phyloP scores from a whole-genome alignment of 2,888 invertebrate species.

The Ptychoptera albimana region DNA sequence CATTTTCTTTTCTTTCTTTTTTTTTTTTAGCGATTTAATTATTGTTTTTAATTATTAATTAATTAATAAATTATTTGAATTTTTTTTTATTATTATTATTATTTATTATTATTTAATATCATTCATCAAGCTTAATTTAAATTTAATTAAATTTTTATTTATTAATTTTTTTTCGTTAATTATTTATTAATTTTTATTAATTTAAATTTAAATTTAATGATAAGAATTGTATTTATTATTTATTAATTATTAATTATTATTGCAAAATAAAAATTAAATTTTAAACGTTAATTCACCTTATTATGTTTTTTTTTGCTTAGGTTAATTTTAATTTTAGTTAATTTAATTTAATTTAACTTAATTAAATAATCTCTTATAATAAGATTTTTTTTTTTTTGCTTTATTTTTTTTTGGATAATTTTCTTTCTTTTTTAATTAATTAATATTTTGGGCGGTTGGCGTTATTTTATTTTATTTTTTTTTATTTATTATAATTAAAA shows the following conservation, averaged over 20 bases:
- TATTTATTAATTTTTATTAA: constrained; percentile 13
- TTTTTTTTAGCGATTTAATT: not conserved
- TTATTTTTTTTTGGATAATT: not conserved
- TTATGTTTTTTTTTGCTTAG: constrained; percentile 15
- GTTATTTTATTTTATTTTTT: too few relatives aligned
- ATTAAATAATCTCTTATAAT: too few relatives aligned
- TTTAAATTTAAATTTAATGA: constrained; percentile 12
- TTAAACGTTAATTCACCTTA: constrained; percentile 14
- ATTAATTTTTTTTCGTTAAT: constrained; percentile 14
- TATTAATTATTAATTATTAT: constrained; percentile 9
- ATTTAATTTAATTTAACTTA: constrained; percentile 10
- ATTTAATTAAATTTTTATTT: constrained; percentile 11
- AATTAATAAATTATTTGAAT: not conserved
- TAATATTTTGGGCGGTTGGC: too few relatives aligned
- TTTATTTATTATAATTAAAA: too few relatives aligned
- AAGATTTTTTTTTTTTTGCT: constrained; percentile 14
- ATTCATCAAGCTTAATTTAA: constrained; percentile 12
- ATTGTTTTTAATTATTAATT: not conserved
- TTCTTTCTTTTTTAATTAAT: too few relatives aligned
- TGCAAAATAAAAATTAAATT: too few relatives aligned
- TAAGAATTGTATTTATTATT: constrained; percentile 9
- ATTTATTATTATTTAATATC: constrained; percentile 13
- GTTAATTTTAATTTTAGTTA: constrained; percentile 15
- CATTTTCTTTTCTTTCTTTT: not conserved
- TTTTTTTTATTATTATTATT: constrained; percentile 10